These are phyloP conservation scores for Pristionchus japonicus DNA, from an alignment of 2,888 invertebrate species.

Conservation along the genomic window DNA sequence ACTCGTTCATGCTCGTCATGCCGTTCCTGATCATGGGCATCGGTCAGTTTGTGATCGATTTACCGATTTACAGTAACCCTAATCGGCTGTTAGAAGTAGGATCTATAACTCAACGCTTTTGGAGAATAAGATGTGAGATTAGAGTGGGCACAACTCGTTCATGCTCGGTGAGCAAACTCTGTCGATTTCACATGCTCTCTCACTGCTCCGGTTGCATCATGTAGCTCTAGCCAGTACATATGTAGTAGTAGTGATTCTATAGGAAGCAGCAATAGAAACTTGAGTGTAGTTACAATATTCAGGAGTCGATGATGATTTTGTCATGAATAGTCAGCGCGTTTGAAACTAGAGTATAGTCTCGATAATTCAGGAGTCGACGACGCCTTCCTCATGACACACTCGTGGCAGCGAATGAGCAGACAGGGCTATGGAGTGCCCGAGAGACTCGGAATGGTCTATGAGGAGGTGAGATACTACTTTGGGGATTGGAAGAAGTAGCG, in stretches of 20 bases:
- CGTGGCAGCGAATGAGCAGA: slow-evolving; percentile 67
- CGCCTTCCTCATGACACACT: slow-evolving; percentile 71
- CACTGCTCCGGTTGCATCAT: no score
- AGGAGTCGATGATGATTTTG: no score
- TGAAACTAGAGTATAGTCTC: background rate
- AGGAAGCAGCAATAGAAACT: background rate
- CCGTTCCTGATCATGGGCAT: slow-evolving; percentile 74
- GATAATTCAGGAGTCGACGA: slow-evolving; percentile 67
- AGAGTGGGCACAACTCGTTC: no score
- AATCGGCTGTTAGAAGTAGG: no score
- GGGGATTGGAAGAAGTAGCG: no score
- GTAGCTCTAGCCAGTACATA: no score
- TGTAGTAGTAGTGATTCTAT: no score
- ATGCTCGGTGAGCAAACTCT: no score
- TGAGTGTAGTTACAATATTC: background rate
- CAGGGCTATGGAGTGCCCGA: slow-evolving; percentile 58
- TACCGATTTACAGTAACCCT: background rate
- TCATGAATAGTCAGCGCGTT: background rate
- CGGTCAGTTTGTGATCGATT: slow-evolving; percentile 54
- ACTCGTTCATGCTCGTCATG: slow-evolving; percentile 74
- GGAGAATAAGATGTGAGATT: no score
- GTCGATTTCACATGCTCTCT: no score
- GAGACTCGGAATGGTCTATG: slow-evolving; percentile 65
- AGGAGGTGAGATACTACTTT: no score
- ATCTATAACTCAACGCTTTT: no score